Evolutionary conservation across 2,888 invertebrate species (phyloP).

Genomic region (Corbicula japonica): DNA sequence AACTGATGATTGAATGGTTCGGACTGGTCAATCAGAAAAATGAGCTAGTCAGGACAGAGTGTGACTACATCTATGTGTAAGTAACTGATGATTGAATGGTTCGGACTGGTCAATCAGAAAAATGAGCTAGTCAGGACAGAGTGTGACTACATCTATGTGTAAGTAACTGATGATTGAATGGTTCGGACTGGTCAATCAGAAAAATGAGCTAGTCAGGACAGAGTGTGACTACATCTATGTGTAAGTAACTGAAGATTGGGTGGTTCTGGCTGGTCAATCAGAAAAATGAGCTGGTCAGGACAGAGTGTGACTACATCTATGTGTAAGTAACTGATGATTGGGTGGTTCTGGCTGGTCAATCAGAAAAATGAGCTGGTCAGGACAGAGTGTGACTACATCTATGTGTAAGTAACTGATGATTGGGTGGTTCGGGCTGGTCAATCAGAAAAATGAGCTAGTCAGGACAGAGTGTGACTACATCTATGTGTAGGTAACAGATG

Average conservation of each 20-base stretch:
- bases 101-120: conserved; percentile 97
- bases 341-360: conserved; percentile 96
- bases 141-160: conserved; percentile 97
- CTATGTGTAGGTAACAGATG: conserved; percentile 91
- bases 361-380: conserved; percentile 97
- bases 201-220: conserved; percentile 96
- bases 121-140: conserved; percentile 97
- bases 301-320: conserved; percentile 97
- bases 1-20: conserved; percentile 95
- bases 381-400: conserved; percentile 96
- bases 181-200: conserved; percentile 97
- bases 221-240: conserved; percentile 97
- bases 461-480: conserved; percentile 97
- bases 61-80: conserved; percentile 97
- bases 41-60: conserved; percentile 96
- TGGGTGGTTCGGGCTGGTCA: conserved; percentile 96
- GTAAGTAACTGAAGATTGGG: conserved; percentile 88
- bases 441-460: conserved; percentile 97
- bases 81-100: conserved; percentile 95
- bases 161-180: conserved; percentile 95
- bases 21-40: conserved; percentile 98
- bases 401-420: conserved; percentile 95
- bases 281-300: conserved; percentile 96
- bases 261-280: conserved; percentile 96
- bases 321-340: conserved; percentile 95